These are phyloP conservation scores for Argyra leucocephala DNA, from an alignment of 2,888 invertebrate genomes.

Conservation along the genomic window DNA sequence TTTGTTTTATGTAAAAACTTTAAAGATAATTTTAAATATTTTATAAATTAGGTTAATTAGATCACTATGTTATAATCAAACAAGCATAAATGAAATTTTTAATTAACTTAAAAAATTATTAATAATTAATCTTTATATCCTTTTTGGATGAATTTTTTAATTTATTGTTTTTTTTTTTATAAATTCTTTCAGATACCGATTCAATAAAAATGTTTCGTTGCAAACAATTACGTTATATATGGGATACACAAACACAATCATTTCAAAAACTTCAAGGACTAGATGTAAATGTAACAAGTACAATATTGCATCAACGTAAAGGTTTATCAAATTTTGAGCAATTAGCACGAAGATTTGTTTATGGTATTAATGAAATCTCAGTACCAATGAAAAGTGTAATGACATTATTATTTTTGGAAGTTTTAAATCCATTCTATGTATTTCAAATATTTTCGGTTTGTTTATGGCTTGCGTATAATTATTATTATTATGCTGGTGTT, in stretches of 20 bases:
- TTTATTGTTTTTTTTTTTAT: slow-evolving; percentile 9
- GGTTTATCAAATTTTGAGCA: slow-evolving; percentile 36
- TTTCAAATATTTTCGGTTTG: slow-evolving; percentile 87
- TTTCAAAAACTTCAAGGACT: slow-evolving; percentile 66
- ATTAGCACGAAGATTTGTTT: slow-evolving; percentile 56
- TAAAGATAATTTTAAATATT: too few species aligned
- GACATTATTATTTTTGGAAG: slow-evolving; percentile 66
- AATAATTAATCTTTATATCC: neutral
- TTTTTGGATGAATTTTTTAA: neutral
- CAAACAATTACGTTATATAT: slow-evolving; percentile 74
- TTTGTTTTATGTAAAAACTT: too few species aligned
- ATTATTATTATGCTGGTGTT: slow-evolving; percentile 80
- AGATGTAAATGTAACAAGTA: slow-evolving; percentile 46
- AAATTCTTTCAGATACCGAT: slow-evolving; percentile 45
- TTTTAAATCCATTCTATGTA: slow-evolving; percentile 89
- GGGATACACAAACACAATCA: slow-evolving; percentile 59
- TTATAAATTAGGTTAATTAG: too few species aligned
- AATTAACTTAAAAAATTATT: too few species aligned
- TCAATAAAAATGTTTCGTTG: slow-evolving; percentile 62
- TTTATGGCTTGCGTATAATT: slow-evolving; percentile 82
- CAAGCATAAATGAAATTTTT: too few species aligned
- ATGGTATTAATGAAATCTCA: slow-evolving; percentile 74
- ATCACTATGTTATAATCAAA: too few species aligned
- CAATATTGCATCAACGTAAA: slow-evolving; percentile 37
- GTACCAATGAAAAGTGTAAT: slow-evolving; percentile 66